These are phyloP conservation scores for Pristis pectinata DNA, from an alignment of 2,797 vertebrate species.

Conservation along the genomic window DNA sequence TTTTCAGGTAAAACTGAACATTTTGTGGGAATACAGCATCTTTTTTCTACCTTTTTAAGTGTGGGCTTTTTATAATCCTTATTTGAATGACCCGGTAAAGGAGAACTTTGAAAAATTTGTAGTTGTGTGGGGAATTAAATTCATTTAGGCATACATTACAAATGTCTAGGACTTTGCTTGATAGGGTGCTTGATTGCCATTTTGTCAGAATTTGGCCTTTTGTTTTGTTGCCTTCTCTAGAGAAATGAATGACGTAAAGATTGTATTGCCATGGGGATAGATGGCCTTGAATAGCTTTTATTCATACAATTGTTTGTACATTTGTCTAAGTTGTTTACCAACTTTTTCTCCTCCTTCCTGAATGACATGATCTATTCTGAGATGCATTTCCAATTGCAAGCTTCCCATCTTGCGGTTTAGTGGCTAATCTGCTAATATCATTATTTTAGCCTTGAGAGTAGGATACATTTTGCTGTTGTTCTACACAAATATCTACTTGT, in stretches of 20 bases:
- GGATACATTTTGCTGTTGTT: neutral
- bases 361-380: neutral
- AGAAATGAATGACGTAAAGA: neutral
- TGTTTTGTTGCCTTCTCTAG: neutral
- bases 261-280: neutral
- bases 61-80: neutral
- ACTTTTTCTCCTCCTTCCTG: neutral
- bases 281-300: neutral
- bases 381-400: neutral
- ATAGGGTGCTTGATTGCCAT: neutral
- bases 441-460: neutral
- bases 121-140: neutral
- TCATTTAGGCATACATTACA: neutral
- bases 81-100: neutral
- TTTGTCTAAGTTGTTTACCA: neutral
- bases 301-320: neutral
- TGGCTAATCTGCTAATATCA: neutral
- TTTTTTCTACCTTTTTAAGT: neutral
- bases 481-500: neutral
- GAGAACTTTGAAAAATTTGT: neutral
- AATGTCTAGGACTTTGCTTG: neutral
- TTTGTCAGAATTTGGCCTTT: neutral
- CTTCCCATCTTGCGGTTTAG: neutral
- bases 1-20: neutral
- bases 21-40: neutral